Evolutionary conservation across 2,888 invertebrate genomes (phyloP).

Genomic region (Eumerus sabulonum): DNA sequence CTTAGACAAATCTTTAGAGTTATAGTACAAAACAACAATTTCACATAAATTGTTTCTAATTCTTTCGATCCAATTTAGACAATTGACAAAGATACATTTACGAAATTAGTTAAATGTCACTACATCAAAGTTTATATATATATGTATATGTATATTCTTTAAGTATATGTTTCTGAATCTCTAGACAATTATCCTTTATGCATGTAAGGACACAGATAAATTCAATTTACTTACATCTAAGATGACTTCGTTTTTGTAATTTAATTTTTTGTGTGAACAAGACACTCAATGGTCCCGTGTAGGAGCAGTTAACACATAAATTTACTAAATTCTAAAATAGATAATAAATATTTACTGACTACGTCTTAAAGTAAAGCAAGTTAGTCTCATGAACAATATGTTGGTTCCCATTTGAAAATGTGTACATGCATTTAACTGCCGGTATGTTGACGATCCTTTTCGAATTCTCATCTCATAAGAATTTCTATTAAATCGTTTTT

Average conservation of each 20-base stretch:
- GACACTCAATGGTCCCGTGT: constrained; percentile 71
- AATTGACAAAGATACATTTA: constrained; percentile 62
- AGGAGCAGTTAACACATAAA: constrained; percentile 64
- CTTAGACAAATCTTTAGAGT: constrained; percentile 50
- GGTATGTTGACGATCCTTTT: no score
- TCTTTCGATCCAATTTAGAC: constrained; percentile 10
- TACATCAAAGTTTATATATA: constrained; percentile 27
- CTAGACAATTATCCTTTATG: no score
- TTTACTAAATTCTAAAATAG: constrained; percentile 22
- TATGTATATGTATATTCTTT: constrained; percentile 6
- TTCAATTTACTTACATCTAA: no score
- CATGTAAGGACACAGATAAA: no score
- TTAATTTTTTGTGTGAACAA: constrained; percentile 63
- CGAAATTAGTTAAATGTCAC: constrained; percentile 47
- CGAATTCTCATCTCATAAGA: no score
- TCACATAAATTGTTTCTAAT: background rate
- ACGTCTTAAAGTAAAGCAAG: constrained; percentile 49
- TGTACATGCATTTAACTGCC: constrained; percentile 15
- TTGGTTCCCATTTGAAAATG: constrained; percentile 67
- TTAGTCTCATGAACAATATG: constrained; percentile 68
- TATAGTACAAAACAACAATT: constrained; percentile 45
- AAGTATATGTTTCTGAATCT: constrained; percentile 35
- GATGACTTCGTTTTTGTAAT: no score
- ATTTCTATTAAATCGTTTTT: no score
- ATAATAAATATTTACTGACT: constrained; percentile 23